Evolutionary conservation across 1,140 invertebrate genomes (phyloP).

Genomic region (Hycleus phaleratus): DNA sequence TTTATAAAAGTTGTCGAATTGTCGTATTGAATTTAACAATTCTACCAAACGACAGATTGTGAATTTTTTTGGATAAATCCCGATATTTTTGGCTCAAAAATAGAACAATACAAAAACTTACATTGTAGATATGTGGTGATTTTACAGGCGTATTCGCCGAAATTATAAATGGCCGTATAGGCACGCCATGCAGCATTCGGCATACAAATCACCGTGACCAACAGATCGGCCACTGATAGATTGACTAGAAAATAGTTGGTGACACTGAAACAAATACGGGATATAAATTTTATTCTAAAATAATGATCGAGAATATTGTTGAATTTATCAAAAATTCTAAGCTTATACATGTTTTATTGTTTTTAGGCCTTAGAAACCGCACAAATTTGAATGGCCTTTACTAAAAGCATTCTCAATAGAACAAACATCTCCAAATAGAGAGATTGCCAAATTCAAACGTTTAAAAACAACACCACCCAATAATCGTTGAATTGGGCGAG

Average conservation of each 20-base stretch:
- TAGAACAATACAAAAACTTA: constrained; percentile 39
- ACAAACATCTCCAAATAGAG: too few species aligned
- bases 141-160: constrained; percentile 65
- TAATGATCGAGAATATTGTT: neutral
- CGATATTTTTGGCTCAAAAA: neutral
- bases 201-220: constrained; percentile 79
- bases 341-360: too few species aligned
- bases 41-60: too few species aligned
- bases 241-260: constrained; percentile 90
- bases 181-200: constrained; percentile 62
- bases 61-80: neutral
- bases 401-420: too few species aligned
- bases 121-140: constrained; percentile 65
- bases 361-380: too few species aligned
- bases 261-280: constrained; percentile 53
- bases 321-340: too few species aligned
- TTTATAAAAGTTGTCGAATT: too few species aligned
- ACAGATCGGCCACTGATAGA: constrained; percentile 76
- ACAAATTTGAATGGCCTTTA: too few species aligned
- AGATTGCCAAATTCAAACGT: too few species aligned
- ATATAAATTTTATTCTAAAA: neutral
- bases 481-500: too few species aligned
- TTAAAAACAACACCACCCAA: too few species aligned
- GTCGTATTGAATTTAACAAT: too few species aligned
- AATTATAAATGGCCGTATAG: constrained; percentile 60